Evolutionary conservation across 2,888 invertebrate species (phyloP).

Genomic region (Sarcophaga carnaria): DNA sequence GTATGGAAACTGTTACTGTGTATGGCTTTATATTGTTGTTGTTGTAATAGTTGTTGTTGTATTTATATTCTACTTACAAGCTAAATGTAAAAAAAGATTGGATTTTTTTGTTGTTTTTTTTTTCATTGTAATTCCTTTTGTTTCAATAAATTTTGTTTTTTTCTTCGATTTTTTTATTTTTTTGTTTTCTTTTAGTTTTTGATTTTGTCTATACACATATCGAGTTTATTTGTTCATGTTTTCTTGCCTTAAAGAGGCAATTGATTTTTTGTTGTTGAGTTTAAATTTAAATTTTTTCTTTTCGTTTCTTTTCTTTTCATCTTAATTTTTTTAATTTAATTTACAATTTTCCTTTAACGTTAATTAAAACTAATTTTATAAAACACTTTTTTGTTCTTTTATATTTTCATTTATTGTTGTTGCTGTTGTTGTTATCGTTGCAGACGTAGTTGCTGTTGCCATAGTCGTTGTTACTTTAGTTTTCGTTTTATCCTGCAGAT

Average conservation of each 20-base stretch:
- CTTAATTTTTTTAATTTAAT: constrained; percentile 10
- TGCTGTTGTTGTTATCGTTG: constrained; percentile 44
- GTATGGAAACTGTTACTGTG: constrained; percentile 20
- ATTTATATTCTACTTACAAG: constrained; percentile 43
- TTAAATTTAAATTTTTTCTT: no score
- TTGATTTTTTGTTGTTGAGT: constrained; percentile 28
- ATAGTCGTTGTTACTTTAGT: constrained; percentile 55
- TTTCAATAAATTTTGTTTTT: constrained; percentile 37
- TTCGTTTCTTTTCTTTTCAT: neutral
- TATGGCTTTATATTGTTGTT: neutral
- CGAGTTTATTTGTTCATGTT: no score
- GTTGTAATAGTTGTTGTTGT: neutral
- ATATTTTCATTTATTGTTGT: constrained; percentile 34
- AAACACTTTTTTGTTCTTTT: constrained; percentile 65
- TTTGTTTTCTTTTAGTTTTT: constrained; percentile 26
- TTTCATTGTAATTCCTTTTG: constrained; percentile 44
- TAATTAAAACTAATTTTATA: constrained; percentile 70
- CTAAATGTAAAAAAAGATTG: constrained; percentile 52
- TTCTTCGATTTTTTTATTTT: constrained; percentile 40
- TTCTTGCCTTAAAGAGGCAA: constrained; percentile 20
- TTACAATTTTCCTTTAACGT: constrained; percentile 32
- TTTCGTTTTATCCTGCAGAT: constrained; percentile 83
- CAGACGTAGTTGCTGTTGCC: neutral
- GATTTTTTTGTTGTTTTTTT: constrained; percentile 3
- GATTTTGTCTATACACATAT: neutral